A percentile compares a stretch with the other conserved stretches of the same genome.
phyloP scores from a whole-genome alignment of 2,888 invertebrate species.

The Cactoblastis cactorum region DNA sequence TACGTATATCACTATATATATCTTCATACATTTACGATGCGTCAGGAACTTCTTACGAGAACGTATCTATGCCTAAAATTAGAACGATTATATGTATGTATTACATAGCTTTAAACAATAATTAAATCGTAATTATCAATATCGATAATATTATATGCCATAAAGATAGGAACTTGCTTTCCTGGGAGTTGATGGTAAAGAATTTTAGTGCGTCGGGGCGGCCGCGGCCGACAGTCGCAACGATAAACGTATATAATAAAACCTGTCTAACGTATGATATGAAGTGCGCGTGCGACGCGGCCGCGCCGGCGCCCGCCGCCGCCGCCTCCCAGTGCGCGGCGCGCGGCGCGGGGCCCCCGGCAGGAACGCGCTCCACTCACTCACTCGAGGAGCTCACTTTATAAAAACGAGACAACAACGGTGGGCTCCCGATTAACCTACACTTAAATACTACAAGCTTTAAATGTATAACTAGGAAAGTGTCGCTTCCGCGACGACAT shows the following conservation, averaged over 20 bases:
- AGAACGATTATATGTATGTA: slow-evolving; percentile 81
- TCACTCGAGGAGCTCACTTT: slow-evolving; percentile 26
- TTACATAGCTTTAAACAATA: slow-evolving; percentile 81
- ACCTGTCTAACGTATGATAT: slow-evolving; percentile 80
- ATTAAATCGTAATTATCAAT: slow-evolving; percentile 81
- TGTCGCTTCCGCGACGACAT: slow-evolving; percentile 63
- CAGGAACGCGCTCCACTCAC: slow-evolving; percentile 29
- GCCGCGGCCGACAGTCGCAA: slow-evolving; percentile 68
- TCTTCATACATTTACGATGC: slow-evolving; percentile 79
- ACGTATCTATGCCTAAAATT: slow-evolving; percentile 80
- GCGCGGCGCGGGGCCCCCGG: slow-evolving; percentile 57
- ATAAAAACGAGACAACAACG: slow-evolving; percentile 49
- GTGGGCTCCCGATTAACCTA: slow-evolving; percentile 68
- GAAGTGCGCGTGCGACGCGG: slow-evolving; percentile 63
- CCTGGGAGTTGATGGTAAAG: slow-evolving; percentile 77
- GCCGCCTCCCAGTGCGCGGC: slow-evolving; percentile 76
- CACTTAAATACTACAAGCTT: slow-evolving; percentile 76
- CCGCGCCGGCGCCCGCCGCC: slow-evolving; percentile 60
- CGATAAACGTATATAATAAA: slow-evolving; percentile 77
- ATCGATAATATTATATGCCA: slow-evolving; percentile 81
- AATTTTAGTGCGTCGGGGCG: slow-evolving; percentile 61
- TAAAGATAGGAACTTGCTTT: slow-evolving; percentile 81
- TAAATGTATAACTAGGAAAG: slow-evolving; percentile 76
- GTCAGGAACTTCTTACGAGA: slow-evolving; percentile 80
- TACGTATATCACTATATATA: slow-evolving; percentile 79